Percentiles rank a stretch among this genome's conserved stretches.
Evolutionary conservation across 2,888 invertebrate species (phyloP).

Genomic region (Drosophila mercatorum): DNA sequence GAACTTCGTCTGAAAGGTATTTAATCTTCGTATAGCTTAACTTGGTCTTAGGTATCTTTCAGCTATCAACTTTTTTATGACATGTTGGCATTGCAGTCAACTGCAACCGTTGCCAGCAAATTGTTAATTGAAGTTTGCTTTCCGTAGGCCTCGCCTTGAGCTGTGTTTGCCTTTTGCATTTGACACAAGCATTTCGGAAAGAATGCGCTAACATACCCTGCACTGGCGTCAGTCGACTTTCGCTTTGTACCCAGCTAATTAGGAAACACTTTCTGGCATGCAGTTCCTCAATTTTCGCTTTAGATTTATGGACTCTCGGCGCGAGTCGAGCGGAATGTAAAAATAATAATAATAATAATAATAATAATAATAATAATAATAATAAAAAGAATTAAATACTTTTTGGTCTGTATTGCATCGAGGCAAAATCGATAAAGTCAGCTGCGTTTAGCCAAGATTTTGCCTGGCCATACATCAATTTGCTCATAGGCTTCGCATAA

Average conservation of each 20-base stretch:
- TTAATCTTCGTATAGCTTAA: background rate
- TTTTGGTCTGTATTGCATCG: conserved; percentile 5
- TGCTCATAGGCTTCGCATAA: background rate
- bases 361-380: background rate
- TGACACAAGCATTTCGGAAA: conserved; percentile 42
- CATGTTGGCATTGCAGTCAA: conserved; percentile 34
- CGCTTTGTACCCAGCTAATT: conserved; percentile 26
- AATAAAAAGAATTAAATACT: background rate
- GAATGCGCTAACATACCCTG: conserved; percentile 5
- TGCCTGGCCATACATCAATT: background rate
- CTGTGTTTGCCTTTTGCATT: conserved; percentile 56
- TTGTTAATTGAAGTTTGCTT: conserved; percentile 46
- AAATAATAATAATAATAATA: too few species aligned
- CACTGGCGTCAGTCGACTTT: conserved; percentile 32
- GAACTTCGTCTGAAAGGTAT: background rate
- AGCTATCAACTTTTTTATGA: conserved; percentile 40
- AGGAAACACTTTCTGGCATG: conserved; percentile 5
- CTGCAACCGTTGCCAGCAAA: conserved; percentile 23
- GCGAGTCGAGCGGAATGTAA: background rate
- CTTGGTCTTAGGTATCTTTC: background rate
- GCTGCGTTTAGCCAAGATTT: background rate
- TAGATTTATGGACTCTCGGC: background rate
- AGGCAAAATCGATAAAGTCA: background rate
- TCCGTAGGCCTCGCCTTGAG: conserved; percentile 60
- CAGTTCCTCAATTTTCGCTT: conserved; percentile 36